These are phyloP conservation scores for Caenorhabditis uteleia DNA, from an alignment of 2,888 invertebrate species.

Conservation along the genomic window DNA sequence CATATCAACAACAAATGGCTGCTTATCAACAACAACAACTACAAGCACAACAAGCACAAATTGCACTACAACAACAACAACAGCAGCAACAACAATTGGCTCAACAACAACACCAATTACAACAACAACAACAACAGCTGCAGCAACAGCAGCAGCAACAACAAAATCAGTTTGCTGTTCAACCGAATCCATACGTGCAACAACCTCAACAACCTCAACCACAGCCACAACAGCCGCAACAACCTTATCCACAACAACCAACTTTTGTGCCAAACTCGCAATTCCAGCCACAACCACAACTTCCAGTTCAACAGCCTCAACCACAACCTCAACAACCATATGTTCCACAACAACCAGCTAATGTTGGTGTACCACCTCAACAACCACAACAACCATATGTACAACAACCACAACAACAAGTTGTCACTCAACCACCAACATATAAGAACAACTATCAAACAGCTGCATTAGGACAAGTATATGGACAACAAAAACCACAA, in stretches of 20 bases:
- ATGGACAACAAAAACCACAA: slow-evolving; percentile 31
- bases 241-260: not conserved
- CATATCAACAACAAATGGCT: slow-evolving; percentile 25
- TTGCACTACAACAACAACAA: slow-evolving; percentile 18
- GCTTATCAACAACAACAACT: slow-evolving; percentile 32
- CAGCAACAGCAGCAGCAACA: slow-evolving; percentile 18
- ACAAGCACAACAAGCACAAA: slow-evolving; percentile 7
- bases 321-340: slow-evolving; percentile 3
- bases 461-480: slow-evolving; percentile 27
- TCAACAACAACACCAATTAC: slow-evolving; percentile 17
- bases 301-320: slow-evolving; percentile 3
- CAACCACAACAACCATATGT: slow-evolving; percentile 4
- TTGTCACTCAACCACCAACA: slow-evolving; percentile 8
- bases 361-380: not conserved
- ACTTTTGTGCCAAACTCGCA: slow-evolving; percentile 10
- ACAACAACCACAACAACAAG: slow-evolving; percentile 10
- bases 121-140: slow-evolving; percentile 16
- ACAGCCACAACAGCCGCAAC: slow-evolving; percentile 4
- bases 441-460: slow-evolving; percentile 38
- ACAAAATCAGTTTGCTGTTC: slow-evolving; percentile 16
- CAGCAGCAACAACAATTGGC: slow-evolving; percentile 9
- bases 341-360: slow-evolving; percentile 8
- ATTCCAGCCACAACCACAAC: slow-evolving; percentile 6
- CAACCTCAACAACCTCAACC: slow-evolving; percentile 2
- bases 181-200: slow-evolving; percentile 25